These are phyloP conservation scores for Thamnaconus septentrionalis DNA, from an alignment of 2,113 vertebrate genomes.

Conservation along the genomic window DNA sequence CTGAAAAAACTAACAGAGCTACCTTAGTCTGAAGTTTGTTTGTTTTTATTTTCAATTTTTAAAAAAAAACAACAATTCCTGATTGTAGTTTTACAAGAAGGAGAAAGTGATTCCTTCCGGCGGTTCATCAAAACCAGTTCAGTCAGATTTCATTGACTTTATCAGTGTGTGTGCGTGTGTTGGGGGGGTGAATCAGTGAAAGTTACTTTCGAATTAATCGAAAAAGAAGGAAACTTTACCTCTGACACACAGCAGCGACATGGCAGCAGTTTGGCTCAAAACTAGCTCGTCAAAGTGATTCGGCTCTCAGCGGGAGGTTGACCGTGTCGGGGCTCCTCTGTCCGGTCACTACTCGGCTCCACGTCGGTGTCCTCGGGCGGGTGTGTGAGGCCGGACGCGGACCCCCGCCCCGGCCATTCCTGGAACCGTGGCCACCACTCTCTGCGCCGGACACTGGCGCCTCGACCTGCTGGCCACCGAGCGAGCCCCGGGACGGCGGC, in stretches of 20 bases:
- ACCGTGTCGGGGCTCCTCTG: constrained; percentile 4
- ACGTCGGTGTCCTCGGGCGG: constrained; percentile 8
- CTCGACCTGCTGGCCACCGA: too few species aligned
- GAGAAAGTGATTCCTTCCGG: too few species aligned
- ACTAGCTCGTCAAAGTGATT: constrained; percentile 1
- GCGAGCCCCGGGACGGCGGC: constrained; percentile 10
- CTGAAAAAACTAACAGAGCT: too few species aligned
- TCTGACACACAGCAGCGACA: constrained; percentile 80
- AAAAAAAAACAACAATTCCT: too few species aligned
- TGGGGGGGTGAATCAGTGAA: too few species aligned
- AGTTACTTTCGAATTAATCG: background rate
- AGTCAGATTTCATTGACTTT: background rate
- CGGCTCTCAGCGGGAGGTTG: constrained; percentile 37
- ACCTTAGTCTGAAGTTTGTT: too few species aligned
- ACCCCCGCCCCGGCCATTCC: constrained; percentile 66
- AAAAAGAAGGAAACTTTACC: constrained; percentile 54
- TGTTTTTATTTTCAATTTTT: too few species aligned
- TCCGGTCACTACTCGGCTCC: constrained; percentile 4
- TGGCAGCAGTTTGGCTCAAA: constrained; percentile 54
- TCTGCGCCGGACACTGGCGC: too few species aligned
- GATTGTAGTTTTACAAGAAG: too few species aligned
- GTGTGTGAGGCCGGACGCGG: constrained; percentile 1
- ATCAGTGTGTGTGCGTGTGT: too few species aligned
- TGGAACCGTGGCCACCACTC: constrained; percentile 45
- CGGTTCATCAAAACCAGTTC: background rate